These are phyloP conservation scores for Bombylius major DNA, from an alignment of 2,888 invertebrate genomes.

Conservation along the genomic window DNA sequence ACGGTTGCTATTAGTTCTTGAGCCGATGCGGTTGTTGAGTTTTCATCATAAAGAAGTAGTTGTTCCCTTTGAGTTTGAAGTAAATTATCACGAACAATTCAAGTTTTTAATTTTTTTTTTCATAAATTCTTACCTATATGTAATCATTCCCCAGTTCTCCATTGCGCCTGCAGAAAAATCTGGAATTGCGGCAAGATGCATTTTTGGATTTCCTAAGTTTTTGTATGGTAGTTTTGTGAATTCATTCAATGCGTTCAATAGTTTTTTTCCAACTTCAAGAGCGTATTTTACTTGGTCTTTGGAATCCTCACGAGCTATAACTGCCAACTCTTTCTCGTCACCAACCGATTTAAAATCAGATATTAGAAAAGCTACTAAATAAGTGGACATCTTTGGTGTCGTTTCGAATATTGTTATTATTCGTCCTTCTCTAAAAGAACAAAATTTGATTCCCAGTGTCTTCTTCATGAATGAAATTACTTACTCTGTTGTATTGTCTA, in stretches of 20 bases:
- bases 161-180: constrained; percentile 78
- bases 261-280: constrained; percentile 43
- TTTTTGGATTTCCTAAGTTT: constrained; percentile 47
- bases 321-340: constrained; percentile 25
- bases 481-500: neutral
- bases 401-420: constrained; percentile 18
- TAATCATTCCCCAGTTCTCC: constrained; percentile 87
- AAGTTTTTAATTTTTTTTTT: too few relatives aligned
- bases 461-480: neutral
- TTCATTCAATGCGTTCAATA: constrained; percentile 40
- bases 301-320: neutral
- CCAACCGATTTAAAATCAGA: constrained; percentile 39
- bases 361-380: constrained; percentile 67
- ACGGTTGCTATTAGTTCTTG: constrained; percentile 40
- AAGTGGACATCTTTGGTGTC: constrained; percentile 60
- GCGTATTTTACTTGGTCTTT: constrained; percentile 29
- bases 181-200: constrained; percentile 75
- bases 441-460: neutral
- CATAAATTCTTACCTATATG: constrained; percentile 38
- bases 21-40: neutral
- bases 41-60: neutral
- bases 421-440: constrained; percentile 39
- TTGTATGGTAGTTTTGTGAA: constrained; percentile 49
- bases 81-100: too few relatives aligned
- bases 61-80: constrained; percentile 27